Conservation (phyloP, 2,888 invertebrate genomes). For the Tiphia femorata region DNA sequence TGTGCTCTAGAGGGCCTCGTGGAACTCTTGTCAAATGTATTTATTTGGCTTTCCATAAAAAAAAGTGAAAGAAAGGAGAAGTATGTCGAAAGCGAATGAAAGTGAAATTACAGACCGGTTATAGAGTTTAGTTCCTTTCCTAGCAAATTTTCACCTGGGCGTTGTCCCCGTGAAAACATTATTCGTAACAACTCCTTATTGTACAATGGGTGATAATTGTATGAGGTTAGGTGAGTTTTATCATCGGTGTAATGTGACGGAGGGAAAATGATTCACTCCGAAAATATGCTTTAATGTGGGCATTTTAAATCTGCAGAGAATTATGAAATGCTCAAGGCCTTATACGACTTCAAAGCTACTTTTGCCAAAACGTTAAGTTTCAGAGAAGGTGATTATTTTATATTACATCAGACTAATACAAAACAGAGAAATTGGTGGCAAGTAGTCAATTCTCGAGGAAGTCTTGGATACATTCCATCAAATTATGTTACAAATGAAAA, state of each 20-base stretch:
- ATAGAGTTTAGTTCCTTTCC: slow-evolving; percentile 34
- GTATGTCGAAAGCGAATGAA: slow-evolving; percentile 51
- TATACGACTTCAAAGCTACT: slow-evolving; percentile 88
- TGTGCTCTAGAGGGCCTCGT: background rate
- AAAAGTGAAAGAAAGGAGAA: slow-evolving; percentile 29
- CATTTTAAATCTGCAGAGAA: slow-evolving; percentile 71
- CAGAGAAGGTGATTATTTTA: slow-evolving; percentile 83
- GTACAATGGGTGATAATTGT: slow-evolving; percentile 59
- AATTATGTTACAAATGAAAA: slow-evolving; percentile 87
- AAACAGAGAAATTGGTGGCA: slow-evolving; percentile 92
- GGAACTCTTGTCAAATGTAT: background rate
- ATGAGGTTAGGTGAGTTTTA: slow-evolving; percentile 62
- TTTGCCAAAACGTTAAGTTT: slow-evolving; percentile 87
- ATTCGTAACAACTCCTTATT: slow-evolving; percentile 37
- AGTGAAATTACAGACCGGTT: slow-evolving; percentile 54
- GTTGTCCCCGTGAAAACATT: slow-evolving; percentile 46
- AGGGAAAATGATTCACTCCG: background rate
- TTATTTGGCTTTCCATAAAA: slow-evolving; percentile 17
- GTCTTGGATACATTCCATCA: slow-evolving; percentile 88
- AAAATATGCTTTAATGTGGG: background rate
- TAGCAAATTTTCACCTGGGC: slow-evolving; percentile 52
- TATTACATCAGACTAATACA: slow-evolving; percentile 82
- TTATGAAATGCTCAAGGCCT: slow-evolving; percentile 85
- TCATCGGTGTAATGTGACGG: background rate
- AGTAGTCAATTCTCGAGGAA: slow-evolving; percentile 85